Conservation (phyloP, 2,888 invertebrate genomes). For the Aphodius granarius region DNA sequence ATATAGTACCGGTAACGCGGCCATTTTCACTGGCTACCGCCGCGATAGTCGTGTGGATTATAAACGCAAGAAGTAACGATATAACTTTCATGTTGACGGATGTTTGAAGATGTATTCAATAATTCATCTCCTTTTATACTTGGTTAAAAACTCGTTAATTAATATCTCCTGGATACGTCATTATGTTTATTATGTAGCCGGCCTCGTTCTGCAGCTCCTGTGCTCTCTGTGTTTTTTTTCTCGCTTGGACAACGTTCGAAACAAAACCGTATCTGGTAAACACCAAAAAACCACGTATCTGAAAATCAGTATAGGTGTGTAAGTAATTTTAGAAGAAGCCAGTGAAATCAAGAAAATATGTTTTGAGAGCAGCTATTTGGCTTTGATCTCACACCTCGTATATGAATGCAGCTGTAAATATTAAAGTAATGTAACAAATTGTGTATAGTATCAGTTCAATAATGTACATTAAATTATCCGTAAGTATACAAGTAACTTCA, state of each 20-base stretch:
- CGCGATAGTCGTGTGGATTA: background rate
- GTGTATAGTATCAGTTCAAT: too few species aligned
- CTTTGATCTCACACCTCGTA: too few species aligned
- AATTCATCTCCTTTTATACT: background rate
- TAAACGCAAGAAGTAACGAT: background rate
- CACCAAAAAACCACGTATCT: background rate
- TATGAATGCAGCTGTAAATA: too few species aligned
- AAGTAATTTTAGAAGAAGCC: too few species aligned
- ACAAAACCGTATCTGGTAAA: background rate
- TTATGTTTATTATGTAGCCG: background rate
- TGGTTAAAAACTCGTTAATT: background rate
- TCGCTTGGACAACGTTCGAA: background rate
- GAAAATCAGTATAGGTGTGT: background rate
- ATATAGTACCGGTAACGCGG: background rate
- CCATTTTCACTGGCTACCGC: background rate
- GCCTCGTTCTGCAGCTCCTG: background rate
- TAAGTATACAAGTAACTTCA: too few species aligned
- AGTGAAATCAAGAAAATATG: background rate
- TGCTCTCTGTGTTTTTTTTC: background rate
- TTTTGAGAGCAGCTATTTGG: too few species aligned
- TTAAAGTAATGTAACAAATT: too few species aligned
- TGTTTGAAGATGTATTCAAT: background rate
- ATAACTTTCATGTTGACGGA: background rate
- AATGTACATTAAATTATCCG: too few species aligned
- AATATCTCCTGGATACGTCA: too few species aligned